Percentiles rank a stretch among this genome's conserved stretches.
These are phyloP conservation scores for Kryptolebias ocellatus DNA, from an alignment of 2,797 vertebrate genomes.

Conservation along the genomic window DNA sequence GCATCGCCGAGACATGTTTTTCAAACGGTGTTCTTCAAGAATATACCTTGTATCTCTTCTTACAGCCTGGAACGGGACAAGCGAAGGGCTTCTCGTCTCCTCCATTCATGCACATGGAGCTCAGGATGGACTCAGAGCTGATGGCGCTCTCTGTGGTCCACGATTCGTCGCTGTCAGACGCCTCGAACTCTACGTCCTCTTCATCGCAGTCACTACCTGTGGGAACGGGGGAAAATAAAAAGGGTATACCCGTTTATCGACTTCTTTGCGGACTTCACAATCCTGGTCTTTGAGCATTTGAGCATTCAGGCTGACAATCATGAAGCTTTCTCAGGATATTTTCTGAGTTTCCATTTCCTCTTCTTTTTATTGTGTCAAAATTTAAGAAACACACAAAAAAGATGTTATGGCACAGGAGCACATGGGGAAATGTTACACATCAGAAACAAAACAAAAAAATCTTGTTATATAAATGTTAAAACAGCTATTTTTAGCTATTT, in stretches of 20 bases:
- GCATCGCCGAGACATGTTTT: background rate
- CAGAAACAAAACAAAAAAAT: no score
- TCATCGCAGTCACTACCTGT: constrained; percentile 98
- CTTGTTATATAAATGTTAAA: no score
- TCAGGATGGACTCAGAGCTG: constrained; percentile 98
- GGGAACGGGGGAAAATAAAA: background rate
- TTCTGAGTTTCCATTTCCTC: constrained; percentile 44
- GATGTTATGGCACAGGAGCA: no score
- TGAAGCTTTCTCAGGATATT: constrained; percentile 29
- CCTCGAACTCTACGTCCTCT: constrained; percentile 97
- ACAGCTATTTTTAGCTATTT: no score
- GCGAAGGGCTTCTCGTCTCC: constrained; percentile 99
- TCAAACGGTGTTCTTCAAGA: background rate
- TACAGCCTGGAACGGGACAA: constrained; percentile 98
- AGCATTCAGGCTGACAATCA: constrained; percentile 22
- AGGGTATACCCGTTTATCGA: constrained; percentile 27
- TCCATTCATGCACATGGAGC: constrained; percentile 99
- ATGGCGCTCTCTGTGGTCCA: constrained; percentile 99
- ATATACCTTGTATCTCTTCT: constrained; percentile 94
- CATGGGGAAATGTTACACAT: no score
- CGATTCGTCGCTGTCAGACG: constrained; percentile 98
- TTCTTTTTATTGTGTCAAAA: constrained; percentile 14
- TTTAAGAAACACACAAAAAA: constrained; percentile 18
- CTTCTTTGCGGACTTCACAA: constrained; percentile 14
- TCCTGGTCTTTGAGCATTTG: constrained; percentile 19